Conservation (phyloP, 2,797 vertebrate genomes). For the Neosalanx taihuensis region DNA sequence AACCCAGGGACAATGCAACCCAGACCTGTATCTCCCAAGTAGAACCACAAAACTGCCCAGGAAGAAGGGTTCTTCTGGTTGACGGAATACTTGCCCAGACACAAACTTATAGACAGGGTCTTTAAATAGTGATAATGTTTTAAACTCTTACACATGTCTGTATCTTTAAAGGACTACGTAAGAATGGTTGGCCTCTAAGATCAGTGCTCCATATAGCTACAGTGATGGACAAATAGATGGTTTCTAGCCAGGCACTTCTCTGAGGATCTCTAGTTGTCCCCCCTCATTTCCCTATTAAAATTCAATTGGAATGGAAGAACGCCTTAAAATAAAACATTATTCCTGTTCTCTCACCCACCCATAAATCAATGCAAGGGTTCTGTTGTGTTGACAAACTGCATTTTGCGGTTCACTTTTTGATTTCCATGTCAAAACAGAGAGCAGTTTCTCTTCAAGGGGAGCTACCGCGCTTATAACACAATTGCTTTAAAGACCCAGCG, state of each 20-base stretch:
- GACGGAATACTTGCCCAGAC: too few species aligned
- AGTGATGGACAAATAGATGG: neutral
- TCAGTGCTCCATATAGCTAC: neutral
- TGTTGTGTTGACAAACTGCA: too few species aligned
- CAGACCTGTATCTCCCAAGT: neutral
- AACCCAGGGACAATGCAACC: constrained; percentile 2
- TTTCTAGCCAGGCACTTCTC: neutral
- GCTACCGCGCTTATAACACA: too few species aligned
- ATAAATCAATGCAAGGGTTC: too few species aligned
- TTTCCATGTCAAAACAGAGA: neutral
- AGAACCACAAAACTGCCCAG: neutral
- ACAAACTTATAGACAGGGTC: too few species aligned
- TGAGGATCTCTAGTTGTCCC: neutral
- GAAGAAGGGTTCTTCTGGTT: neutral
- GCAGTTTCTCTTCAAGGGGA: constrained; percentile 17
- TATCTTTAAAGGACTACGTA: neutral
- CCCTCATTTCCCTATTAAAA: too few species aligned
- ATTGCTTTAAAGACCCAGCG: neutral
- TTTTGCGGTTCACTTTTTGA: too few species aligned
- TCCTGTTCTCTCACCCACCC: too few species aligned
- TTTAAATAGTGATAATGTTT: too few species aligned
- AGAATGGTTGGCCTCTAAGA: neutral
- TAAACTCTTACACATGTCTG: neutral
- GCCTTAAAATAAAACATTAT: too few species aligned
- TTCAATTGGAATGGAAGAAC: too few species aligned